Percentiles rank a stretch among this genome's conserved stretches.
Evolutionary conservation across 64 coral and sea anemone genomes (phyloP).

Genomic region (Acropora yongei): DNA sequence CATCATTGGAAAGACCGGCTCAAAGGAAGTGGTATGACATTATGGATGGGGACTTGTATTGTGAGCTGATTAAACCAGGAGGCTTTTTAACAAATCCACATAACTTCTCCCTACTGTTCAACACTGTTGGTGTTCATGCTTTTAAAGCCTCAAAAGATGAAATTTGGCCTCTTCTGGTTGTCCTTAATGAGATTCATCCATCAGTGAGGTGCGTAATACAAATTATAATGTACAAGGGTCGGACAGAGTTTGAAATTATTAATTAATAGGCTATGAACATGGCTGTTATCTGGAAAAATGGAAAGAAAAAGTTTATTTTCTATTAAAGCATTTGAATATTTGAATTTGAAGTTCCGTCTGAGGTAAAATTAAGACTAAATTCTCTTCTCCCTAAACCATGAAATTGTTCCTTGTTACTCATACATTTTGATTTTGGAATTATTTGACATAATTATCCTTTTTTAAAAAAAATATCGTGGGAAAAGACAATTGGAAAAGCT

Average conservation of each 20-base stretch:
- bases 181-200: constrained; percentile 38
- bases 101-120: constrained; percentile 20
- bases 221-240: background rate
- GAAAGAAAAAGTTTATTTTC: background rate
- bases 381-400: background rate
- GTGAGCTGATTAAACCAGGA: background rate
- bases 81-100: constrained; percentile 4
- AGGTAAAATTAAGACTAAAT: background rate
- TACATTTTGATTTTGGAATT: background rate
- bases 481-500: background rate
- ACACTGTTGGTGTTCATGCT: constrained; percentile 38
- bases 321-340: background rate
- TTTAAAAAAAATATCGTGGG: background rate
- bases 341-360: background rate
- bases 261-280: background rate
- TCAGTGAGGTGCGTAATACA: constrained; percentile 1
- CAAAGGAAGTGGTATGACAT: constrained; percentile 15
- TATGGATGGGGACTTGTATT: constrained; percentile 30
- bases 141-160: constrained; percentile 39
- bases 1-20: background rate
- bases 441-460: background rate
- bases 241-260: background rate
- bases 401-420: background rate
- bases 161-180: constrained; percentile 37
- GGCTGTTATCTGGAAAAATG: background rate